Base-by-base conservation (phyloP, 1,140 invertebrate genomes). In the Psix sp. region DNA sequence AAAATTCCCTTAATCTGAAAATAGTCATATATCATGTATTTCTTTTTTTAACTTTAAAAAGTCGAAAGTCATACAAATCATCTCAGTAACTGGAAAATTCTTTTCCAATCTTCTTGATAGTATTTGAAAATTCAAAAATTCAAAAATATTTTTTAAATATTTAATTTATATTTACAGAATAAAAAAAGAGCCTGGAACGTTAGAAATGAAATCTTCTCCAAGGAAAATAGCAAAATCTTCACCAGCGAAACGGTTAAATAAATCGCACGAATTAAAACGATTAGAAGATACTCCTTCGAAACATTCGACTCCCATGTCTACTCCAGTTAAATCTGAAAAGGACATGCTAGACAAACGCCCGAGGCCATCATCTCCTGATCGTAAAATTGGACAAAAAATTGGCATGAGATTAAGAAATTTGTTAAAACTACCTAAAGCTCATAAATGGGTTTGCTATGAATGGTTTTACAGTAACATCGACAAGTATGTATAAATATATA, bases 401-500 rank as follows among this genome's bases (percentile, higher is more conserved):
- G 96, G 96, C 1, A 91, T 96, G 85, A 88, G 96, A 68, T 87
- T 99, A 29, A 90, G 96, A 76, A 99, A 99, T 88, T 89, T 99
- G n/a, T 89, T 99, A 0, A 99, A 99, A 88, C 87, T 99, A 70
- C 98, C 98, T 0, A 99, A 99, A 89, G 98, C 98, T 14, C 97
- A 99, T 85, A 98, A 97, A 88, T 99, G 97, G 96, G 96, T 99
- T 1, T 98, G 96, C 82, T 98, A 97, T 87, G 98, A 99, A 85
- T 99, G 97, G 93, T 99, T 99, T 88, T 99, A 99, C 84, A 99
- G 97, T 77, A 98, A 98, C 82, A 94, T 99, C 75, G 97, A 99
- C 85, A 90, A 91, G 91, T 93, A 88, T 84, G 89, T 88, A 73
- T 49, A 40, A 57, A 33, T 39, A 24, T 9, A 24, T 5, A 24